These are phyloP conservation scores for Crambe crambe DNA, from an alignment of 37 sponge, comb jelly and placozoan species.

Conservation along the genomic window DNA sequence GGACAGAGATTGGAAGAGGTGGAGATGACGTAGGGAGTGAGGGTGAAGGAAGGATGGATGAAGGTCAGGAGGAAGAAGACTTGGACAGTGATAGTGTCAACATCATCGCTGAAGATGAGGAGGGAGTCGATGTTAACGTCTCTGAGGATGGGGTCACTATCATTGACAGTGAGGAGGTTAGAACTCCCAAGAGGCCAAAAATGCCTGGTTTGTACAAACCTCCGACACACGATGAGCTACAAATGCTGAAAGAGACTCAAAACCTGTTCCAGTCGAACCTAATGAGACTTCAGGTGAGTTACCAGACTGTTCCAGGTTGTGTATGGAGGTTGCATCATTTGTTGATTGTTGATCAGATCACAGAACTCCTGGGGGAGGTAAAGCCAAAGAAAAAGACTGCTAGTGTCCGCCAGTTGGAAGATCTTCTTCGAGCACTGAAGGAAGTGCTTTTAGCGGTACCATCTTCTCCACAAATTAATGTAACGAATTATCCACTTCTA, in stretches of 20 bases:
- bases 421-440: slow-evolving; percentile 52
- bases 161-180: neutral
- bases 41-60: slow-evolving; percentile 17
- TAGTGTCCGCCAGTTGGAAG: slow-evolving; percentile 30
- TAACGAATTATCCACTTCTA: slow-evolving; percentile 11
- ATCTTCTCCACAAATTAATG: slow-evolving; percentile 50
- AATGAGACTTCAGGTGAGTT: slow-evolving; percentile 74
- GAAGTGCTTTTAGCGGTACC: slow-evolving; percentile 44
- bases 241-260: slow-evolving; percentile 78
- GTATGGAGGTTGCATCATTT: neutral
- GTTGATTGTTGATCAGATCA: slow-evolving; percentile 50
- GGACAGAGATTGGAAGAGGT: neutral
- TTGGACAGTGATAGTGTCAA: slow-evolving; percentile 8
- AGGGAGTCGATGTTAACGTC: neutral
- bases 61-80: slow-evolving; percentile 11
- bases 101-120: neutral
- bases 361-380: slow-evolving; percentile 80
- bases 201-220: slow-evolving; percentile 72
- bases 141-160: neutral
- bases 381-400: slow-evolving; percentile 36
- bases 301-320: neutral
- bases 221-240: slow-evolving; percentile 82
- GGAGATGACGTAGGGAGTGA: neutral
- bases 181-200: neutral
- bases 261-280: slow-evolving; percentile 80